Base-by-base conservation (phyloP, 2,113 vertebrate genomes). In the Phrynocephalus versicolor region DNA sequence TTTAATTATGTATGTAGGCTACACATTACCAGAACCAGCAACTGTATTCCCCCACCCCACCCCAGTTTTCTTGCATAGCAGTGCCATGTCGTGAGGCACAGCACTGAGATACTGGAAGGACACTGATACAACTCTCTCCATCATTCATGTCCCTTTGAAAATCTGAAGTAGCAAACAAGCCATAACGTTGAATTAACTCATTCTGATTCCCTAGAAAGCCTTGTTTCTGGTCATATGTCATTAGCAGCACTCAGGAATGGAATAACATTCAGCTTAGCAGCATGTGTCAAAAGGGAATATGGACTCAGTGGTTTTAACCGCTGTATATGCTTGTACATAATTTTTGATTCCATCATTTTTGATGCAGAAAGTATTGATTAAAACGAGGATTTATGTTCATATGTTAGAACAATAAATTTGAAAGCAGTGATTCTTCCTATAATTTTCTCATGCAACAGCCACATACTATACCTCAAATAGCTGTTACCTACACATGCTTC, bases 401-500 rank as follows among this genome's bases (percentile, higher is more conserved):
- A 7, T 87, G 67, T 51, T 51, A 5, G 45, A 51, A 51, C 45
- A 51, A 6, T 2, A 0, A 57, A 5, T 67, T 88, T 89, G 2
- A 45, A 82, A 60, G 35, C 73, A 84, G 82, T 79, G 69, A 30
- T 55, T 83, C 90, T 51, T 86, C 15, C 23, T 13, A 77, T 86
- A 2, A 77, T 69, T 6, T 21, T 88, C 12, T 2, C 80, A 82
- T 0, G 0, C 79, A 60, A 84, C 79, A 84, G 41, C 21, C 25
- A n/a, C 45, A 30, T 74, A 37, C 89, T 33, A 30, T 74, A 37
- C 89, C 35, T 82, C 13, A n/a, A 7, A 39, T 88, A 89, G 90
- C 39, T 75, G 10, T 82, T 86, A 72, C 15, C 64, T 85, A 79
- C 0, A 0, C 37, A 18, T 74, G 69, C 85, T 91, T 84, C 8